These are phyloP conservation scores for Mactromeris polynyma DNA, from an alignment of 2,888 invertebrate species.

Conservation along the genomic window DNA sequence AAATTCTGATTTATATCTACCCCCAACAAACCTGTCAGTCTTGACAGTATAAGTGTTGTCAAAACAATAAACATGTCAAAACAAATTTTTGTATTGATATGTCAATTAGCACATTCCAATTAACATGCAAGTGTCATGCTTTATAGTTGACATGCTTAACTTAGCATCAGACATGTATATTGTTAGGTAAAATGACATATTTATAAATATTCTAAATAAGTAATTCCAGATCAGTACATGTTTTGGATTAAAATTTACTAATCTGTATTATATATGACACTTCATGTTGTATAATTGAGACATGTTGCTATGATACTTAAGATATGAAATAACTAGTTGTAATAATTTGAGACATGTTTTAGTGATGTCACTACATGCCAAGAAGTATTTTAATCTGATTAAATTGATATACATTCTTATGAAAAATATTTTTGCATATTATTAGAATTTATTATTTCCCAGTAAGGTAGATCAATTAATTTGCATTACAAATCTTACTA, in stretches of 20 bases:
- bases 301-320: too few relatives aligned
- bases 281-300: too few relatives aligned
- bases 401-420: too few relatives aligned
- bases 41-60: slow-evolving; percentile 32
- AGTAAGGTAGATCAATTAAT: too few relatives aligned
- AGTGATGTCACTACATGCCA: background rate
- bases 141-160: background rate
- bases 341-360: background rate
- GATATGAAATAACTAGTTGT: background rate
- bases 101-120: background rate
- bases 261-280: too few relatives aligned
- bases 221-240: background rate
- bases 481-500: too few relatives aligned
- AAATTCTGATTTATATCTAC: slow-evolving; percentile 23
- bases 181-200: slow-evolving; percentile 19
- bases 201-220: slow-evolving; percentile 4
- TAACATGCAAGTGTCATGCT: background rate
- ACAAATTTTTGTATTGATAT: background rate
- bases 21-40: slow-evolving; percentile 25
- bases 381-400: background rate
- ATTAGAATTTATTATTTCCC: too few relatives aligned
- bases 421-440: too few relatives aligned
- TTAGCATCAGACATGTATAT: background rate
- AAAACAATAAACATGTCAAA: slow-evolving; percentile 47
- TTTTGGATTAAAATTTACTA: background rate